Evolutionary conservation across 2,888 invertebrate genomes (phyloP), one percentile per base, ranked within the genome.

Genomic region (Drosophila vallismaia): DNA sequence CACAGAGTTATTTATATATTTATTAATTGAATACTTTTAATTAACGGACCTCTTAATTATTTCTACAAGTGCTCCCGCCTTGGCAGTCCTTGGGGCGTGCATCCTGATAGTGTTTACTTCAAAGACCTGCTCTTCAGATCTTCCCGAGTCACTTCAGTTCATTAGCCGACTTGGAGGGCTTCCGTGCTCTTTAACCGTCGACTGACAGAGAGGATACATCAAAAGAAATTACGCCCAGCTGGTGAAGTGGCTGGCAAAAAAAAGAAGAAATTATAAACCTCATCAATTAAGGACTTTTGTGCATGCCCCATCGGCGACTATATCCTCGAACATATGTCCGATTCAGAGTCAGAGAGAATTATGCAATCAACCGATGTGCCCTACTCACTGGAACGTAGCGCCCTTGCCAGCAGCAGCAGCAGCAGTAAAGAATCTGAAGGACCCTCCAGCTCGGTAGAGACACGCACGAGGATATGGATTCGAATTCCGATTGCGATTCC

Each of bases 371-470:
- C 74, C 77, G 69, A 80, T 79, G 71, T 85, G 86, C 81, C 71
- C 55, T 59, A 48, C 51, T 49, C 57, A 68, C 49, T 66, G 55
- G 52, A 48, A 66, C 55, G 86, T 75, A 82, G 79, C 54, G 79
- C 59, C 56, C 52, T 67, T 67, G 45, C 55, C 48, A 48, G 57
- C 62, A n/a, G 60, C 49, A 48, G 56, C 60, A 9, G 60, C 49
- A 40, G 77, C 72, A 71, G 76, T 73, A 64, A 76, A 82, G 84
- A 71, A 88, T 79, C 77, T 88, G 80, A 83, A 83, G 82, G 75
- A 86, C 84, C 75, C 84, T 82, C 75, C 58, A 67, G 29, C 42
- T 48, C 29, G 58, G 68, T 50, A 68, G 55, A 76, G 63, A 73
- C 83, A 72, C 84, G 71, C 84, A 74, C 85, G 76, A 76, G 81